These are phyloP conservation scores for Euleptes europaea DNA, from an alignment of 2,113 vertebrate genomes.

Conservation along the genomic window DNA sequence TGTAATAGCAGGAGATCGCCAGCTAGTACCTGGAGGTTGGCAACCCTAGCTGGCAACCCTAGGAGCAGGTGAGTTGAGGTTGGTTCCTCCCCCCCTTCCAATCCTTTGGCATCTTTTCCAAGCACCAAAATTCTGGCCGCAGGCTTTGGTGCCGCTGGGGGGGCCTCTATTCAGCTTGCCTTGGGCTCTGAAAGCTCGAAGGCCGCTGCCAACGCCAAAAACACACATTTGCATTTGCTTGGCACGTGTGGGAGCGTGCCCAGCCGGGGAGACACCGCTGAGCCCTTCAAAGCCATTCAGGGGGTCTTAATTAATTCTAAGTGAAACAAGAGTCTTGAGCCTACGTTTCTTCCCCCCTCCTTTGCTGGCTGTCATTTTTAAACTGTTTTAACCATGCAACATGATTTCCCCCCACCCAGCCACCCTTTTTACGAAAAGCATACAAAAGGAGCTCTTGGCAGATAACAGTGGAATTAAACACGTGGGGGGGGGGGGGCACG, in stretches of 20 bases:
- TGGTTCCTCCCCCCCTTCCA: not conserved
- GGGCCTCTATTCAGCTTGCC: not conserved
- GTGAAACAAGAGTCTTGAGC: not conserved
- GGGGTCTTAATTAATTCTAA: constrained; percentile 5
- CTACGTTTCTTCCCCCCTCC: not conserved
- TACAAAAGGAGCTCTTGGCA: constrained; percentile 1
- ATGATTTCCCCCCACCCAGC: not conserved
- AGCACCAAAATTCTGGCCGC: not conserved
- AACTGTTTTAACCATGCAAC: not conserved
- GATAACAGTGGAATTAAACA: constrained; percentile 1
- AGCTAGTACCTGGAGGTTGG: too few relatives aligned
- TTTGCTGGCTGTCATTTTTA: not conserved
- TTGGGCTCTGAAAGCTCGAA: not conserved
- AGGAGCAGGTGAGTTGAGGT: too few relatives aligned
- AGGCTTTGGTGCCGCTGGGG: not conserved
- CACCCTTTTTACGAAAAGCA: not conserved
- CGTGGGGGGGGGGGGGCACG: not conserved
- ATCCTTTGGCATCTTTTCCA: not conserved
- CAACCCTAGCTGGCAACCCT: too few relatives aligned
- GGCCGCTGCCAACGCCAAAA: not conserved
- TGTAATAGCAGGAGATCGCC: too few relatives aligned
- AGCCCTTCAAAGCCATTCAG: not conserved
- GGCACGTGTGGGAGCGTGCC: too few relatives aligned
- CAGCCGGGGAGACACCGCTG: not conserved
- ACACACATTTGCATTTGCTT: not conserved